Percentiles rank a stretch among this genome's conserved stretches.
Evolutionary conservation across 1,140 invertebrate genomes (phyloP).

Genomic region (Psilanteris sp.): DNA sequence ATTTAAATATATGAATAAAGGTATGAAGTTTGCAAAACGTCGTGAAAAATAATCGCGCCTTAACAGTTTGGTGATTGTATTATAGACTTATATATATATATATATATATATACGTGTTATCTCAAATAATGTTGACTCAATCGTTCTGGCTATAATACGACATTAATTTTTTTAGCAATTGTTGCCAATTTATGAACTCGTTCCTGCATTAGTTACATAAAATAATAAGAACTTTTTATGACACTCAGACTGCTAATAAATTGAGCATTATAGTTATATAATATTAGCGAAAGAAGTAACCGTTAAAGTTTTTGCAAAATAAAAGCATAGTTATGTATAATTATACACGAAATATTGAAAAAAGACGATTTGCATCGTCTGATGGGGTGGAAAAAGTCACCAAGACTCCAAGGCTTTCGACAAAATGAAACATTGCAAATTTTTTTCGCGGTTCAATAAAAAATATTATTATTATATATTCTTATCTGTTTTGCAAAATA

Average conservation of each 20-base stretch:
- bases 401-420: too few species aligned
- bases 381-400: background rate
- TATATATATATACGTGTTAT: too few species aligned
- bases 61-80: too few species aligned
- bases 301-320: background rate
- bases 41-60: too few species aligned
- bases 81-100: too few species aligned
- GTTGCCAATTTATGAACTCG: constrained; percentile 5
- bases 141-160: background rate
- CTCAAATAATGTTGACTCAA: too few species aligned
- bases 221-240: constrained; percentile 18
- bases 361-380: constrained; percentile 2
- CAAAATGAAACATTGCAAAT: background rate
- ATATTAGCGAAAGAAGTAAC: background rate
- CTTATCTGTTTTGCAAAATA: constrained; percentile 21
- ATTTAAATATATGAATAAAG: too few species aligned
- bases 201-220: constrained; percentile 12
- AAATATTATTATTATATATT: background rate
- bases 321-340: background rate
- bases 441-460: background rate
- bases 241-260: constrained; percentile 5
- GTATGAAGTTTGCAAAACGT: too few species aligned
- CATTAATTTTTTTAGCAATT: background rate
- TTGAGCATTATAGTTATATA: constrained; percentile 13
- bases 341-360: background rate